Conservation (phyloP, 2,888 invertebrate species). For the Agrochola circellaris region DNA sequence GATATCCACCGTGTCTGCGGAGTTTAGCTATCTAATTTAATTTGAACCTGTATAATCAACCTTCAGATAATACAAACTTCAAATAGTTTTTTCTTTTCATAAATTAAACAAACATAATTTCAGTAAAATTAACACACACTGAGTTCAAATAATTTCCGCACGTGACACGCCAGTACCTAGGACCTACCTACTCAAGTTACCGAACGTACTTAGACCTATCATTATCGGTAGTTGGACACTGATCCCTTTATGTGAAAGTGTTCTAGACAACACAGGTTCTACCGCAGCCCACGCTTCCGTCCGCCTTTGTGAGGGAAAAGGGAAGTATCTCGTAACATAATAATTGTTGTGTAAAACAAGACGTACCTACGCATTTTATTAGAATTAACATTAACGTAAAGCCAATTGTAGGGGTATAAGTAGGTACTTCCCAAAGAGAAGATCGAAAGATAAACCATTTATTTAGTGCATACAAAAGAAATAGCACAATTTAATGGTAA, state of each 20-base stretch:
- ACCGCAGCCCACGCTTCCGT: slow-evolving; percentile 54
- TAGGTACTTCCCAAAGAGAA: no score
- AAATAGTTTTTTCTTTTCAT: no score
- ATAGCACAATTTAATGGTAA: no score
- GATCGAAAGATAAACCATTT: no score
- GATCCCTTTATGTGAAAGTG: slow-evolving; percentile 74
- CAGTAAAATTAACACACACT: no score
- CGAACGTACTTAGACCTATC: slow-evolving; percentile 38
- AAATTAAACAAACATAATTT: no score
- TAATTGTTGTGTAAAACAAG: slow-evolving; percentile 28
- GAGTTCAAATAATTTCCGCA: not conserved
- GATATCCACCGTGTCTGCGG: no score
- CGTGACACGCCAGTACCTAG: not conserved
- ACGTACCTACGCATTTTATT: not conserved
- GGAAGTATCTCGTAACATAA: slow-evolving; percentile 56
- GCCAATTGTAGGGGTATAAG: no score
- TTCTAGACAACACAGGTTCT: slow-evolving; percentile 56
- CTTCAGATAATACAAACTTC: no score
- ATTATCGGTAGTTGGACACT: slow-evolving; percentile 60
- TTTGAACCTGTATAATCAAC: no score
- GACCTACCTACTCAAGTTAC: slow-evolving; percentile 19
- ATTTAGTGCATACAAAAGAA: no score
- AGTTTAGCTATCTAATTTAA: no score
- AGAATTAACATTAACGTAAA: not conserved
- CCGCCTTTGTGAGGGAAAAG: slow-evolving; percentile 50